These are phyloP conservation scores for Amphiduros pacificus DNA, from an alignment of 2,888 invertebrate species.

Conservation along the genomic window DNA sequence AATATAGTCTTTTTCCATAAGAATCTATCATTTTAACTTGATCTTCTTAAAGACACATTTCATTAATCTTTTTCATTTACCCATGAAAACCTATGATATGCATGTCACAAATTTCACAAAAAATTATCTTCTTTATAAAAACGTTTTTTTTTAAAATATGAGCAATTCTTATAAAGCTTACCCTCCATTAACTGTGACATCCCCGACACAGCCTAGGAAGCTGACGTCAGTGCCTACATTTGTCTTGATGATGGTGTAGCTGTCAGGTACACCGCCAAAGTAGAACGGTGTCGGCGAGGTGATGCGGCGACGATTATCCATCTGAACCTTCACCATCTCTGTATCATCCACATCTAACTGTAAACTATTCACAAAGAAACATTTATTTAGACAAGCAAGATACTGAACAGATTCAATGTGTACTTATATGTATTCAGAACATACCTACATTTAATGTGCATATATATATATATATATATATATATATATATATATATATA, in stretches of 20 bases:
- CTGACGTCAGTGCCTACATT: constrained; percentile 59
- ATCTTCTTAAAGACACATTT: too few species aligned
- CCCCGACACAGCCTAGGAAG: constrained; percentile 89
- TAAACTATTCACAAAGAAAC: constrained; percentile 58
- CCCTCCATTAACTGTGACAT: constrained; percentile 83
- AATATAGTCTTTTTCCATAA: too few species aligned
- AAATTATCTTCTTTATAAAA: too few species aligned
- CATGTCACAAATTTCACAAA: too few species aligned
- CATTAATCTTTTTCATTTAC: too few species aligned
- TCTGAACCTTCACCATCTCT: constrained; percentile 62
- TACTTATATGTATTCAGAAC: neutral
- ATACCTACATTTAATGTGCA: neutral
- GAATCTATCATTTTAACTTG: too few species aligned
- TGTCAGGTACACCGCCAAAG: constrained; percentile 81
- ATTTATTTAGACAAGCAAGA: neutral
- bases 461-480: neutral
- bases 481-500: neutral
- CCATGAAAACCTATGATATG: too few species aligned
- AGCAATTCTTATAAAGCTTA: constrained; percentile 60
- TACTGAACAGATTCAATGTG: neutral
- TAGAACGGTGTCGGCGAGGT: constrained; percentile 75
- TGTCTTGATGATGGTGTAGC: constrained; percentile 62
- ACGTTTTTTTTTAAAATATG: too few species aligned
- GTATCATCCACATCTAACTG: constrained; percentile 84
- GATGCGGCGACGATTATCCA: constrained; percentile 28